phyloP scores from a whole-genome alignment of 1,140 invertebrate species.

The Drosophila carrolli region DNA sequence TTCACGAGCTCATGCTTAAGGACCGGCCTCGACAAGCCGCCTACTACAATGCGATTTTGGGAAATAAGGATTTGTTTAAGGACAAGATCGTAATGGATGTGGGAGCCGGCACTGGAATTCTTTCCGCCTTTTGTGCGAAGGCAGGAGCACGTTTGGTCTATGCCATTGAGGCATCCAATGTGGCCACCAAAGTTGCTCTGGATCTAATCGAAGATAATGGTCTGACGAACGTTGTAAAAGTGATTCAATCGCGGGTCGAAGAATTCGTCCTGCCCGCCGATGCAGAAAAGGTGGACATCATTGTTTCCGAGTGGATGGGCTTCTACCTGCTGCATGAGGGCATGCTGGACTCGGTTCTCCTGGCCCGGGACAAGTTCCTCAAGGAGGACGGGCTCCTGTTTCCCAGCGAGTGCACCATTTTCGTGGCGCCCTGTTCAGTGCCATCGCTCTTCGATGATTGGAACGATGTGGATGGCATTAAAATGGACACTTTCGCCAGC shows the following conservation, averaged over 20 bases:
- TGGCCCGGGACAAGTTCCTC: constrained; percentile 96
- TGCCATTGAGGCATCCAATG: constrained; percentile 96
- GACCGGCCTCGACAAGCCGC: constrained; percentile 93
- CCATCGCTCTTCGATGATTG: constrained; percentile 88
- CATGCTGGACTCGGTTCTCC: constrained; percentile 97
- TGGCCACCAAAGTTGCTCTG: constrained; percentile 93
- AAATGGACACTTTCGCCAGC: constrained; percentile 86
- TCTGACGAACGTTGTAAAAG: constrained; percentile 86
- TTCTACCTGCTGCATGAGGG: constrained; percentile 99
- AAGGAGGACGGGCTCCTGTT: constrained; percentile 90
- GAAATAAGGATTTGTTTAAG: constrained; percentile 88
- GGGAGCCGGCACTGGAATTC: constrained; percentile 98
- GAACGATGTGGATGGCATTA: constrained; percentile 86
- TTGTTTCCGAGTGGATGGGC: constrained; percentile 99
- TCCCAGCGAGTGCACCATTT: constrained; percentile 87
- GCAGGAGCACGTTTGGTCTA: constrained; percentile 97
- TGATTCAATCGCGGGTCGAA: constrained; percentile 87
- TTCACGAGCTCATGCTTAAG: constrained; percentile 91
- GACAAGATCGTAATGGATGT: constrained; percentile 96
- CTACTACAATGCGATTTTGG: constrained; percentile 93
- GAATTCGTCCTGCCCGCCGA: constrained; percentile 91
- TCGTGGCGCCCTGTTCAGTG: constrained; percentile 89
- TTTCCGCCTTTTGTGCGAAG: constrained; percentile 97
- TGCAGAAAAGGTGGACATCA: constrained; percentile 95
- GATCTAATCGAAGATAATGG: constrained; percentile 92